These are phyloP conservation scores for Phoebastria nigripes DNA, from an alignment of 2,797 vertebrate genomes.

Conservation along the genomic window DNA sequence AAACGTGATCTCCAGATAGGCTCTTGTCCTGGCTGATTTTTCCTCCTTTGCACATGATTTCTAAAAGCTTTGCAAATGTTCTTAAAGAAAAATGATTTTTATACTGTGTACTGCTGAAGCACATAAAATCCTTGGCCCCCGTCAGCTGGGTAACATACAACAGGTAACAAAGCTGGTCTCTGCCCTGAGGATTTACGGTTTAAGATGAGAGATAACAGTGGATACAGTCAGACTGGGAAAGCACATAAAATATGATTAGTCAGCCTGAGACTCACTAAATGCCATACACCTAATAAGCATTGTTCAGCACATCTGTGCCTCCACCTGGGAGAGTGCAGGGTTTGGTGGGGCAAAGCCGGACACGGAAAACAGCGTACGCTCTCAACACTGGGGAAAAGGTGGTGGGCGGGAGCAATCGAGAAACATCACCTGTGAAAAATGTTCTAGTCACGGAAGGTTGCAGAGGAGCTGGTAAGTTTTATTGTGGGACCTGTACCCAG, in stretches of 20 bases:
- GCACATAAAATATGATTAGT: not conserved
- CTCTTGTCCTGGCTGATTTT: not conserved
- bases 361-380: rapidly evolving
- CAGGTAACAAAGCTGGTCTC: not conserved
- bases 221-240: not conserved
- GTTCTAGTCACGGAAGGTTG: not conserved
- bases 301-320: not conserved
- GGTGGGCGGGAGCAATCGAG: not conserved
- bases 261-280: not conserved
- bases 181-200: not conserved
- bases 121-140: not conserved
- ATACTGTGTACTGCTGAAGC: not conserved
- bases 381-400: not conserved
- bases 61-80: not conserved
- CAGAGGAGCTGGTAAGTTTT: not conserved
- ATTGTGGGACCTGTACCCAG: not conserved
- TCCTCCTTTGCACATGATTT: too few species aligned
- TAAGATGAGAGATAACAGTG: not conserved
- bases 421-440: not conserved
- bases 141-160: not conserved
- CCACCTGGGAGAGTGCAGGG: not conserved
- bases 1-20: not conserved
- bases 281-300: not conserved
- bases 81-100: not conserved
- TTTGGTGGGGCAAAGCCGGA: not conserved